These are phyloP conservation scores for Chalcis sispes DNA, from an alignment of 2,888 invertebrate species.

Conservation along the genomic window DNA sequence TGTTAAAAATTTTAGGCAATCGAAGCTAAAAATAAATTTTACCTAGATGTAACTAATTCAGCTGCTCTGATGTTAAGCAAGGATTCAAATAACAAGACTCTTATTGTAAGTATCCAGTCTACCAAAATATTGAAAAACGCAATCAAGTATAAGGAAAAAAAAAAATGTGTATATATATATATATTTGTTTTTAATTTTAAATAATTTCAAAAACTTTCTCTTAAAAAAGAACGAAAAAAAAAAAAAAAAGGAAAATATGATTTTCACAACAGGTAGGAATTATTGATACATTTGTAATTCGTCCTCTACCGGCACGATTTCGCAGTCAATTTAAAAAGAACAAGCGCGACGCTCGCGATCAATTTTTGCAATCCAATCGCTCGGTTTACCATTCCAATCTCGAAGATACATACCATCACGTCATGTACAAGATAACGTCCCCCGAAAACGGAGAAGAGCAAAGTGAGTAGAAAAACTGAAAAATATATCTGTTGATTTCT, in stretches of 20 bases:
- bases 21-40: conserved; percentile 4
- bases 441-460: neutral
- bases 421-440: conserved; percentile 40
- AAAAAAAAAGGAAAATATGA: neutral
- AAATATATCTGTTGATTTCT: too few species aligned
- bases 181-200: neutral
- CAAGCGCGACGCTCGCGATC: conserved; percentile 12
- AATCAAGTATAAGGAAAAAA: too few species aligned
- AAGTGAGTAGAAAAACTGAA: too few species aligned
- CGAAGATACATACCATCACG: conserved; percentile 43
- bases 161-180: neutral
- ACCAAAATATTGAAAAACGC: too few species aligned
- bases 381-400: conserved; percentile 32
- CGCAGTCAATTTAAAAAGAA: conserved; percentile 5
- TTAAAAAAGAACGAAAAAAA: neutral
- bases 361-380: conserved; percentile 26
- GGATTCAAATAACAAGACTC: neutral
- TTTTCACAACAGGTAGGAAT: conserved; percentile 24
- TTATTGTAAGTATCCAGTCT: neutral
- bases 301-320: conserved; percentile 35
- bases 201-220: neutral
- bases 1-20: conserved; percentile 24
- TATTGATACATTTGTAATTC: conserved; percentile 27
- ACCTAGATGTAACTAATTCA: conserved; percentile 17
- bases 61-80: conserved; percentile 21